Evolutionary conservation across 1,140 invertebrate species (phyloP).

Genomic region (Lasioglossum baleicum): DNA sequence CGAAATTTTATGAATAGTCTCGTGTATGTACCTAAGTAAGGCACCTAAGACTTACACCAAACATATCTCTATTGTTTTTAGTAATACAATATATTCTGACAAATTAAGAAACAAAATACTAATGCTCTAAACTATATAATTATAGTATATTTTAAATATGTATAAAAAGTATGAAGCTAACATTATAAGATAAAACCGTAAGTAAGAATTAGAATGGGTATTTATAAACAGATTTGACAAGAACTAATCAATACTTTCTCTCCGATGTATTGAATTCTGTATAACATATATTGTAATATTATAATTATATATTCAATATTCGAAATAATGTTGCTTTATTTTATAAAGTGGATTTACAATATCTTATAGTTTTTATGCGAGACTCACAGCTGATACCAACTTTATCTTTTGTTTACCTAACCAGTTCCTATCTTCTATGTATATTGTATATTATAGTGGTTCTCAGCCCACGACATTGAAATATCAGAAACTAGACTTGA

Average conservation of each 20-base stretch:
- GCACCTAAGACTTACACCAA: too few species aligned
- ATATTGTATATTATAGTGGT: background rate
- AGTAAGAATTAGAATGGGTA: too few species aligned
- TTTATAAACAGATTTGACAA: background rate
- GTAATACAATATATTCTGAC: too few species aligned
- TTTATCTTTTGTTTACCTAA: slow-evolving; percentile 9
- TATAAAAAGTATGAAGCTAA: too few species aligned
- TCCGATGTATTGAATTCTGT: background rate
- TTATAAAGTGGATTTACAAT: background rate
- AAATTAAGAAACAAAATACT: too few species aligned
- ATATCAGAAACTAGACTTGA: too few species aligned
- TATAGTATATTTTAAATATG: too few species aligned
- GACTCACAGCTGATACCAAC: background rate
- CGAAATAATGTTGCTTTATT: background rate
- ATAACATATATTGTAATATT: background rate
- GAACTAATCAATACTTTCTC: background rate
- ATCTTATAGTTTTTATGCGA: background rate
- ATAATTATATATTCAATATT: background rate
- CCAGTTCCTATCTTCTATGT: background rate
- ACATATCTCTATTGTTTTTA: too few species aligned
- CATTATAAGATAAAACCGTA: too few species aligned
- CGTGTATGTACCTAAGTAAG: too few species aligned
- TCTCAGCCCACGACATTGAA: background rate
- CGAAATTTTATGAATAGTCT: too few species aligned
- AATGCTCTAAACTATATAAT: too few species aligned